Evolutionary conservation across 2,797 vertebrate species (phyloP).

Genomic region (Myripristis jacobus): DNA sequence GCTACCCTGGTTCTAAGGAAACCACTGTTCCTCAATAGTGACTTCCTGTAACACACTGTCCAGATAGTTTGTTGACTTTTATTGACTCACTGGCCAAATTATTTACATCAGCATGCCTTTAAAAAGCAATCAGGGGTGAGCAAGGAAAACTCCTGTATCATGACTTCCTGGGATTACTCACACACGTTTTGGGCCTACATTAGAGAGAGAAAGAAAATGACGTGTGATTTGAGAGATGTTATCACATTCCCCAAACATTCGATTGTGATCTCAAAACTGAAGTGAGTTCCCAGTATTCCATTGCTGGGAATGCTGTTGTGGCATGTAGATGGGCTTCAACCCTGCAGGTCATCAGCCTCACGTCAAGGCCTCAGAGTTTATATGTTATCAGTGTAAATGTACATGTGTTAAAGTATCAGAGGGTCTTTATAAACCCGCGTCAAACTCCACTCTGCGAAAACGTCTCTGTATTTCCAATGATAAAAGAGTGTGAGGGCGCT

Average conservation of each 20-base stretch:
- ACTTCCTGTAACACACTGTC: slow-evolving; percentile 22
- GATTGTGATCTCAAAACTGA: slow-evolving; percentile 42
- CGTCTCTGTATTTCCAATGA: neutral
- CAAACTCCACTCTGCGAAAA: neutral
- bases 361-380: slow-evolving; percentile 29
- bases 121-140: slow-evolving; percentile 14
- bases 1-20: slow-evolving; percentile 2
- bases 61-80: slow-evolving; percentile 34
- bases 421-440: neutral
- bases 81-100: slow-evolving; percentile 5
- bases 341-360: slow-evolving; percentile 37
- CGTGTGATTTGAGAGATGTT: slow-evolving; percentile 9
- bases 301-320: slow-evolving; percentile 34
- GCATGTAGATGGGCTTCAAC: slow-evolving; percentile 14
- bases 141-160: slow-evolving; percentile 14
- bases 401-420: slow-evolving; percentile 17
- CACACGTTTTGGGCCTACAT: neutral
- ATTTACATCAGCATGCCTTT: slow-evolving; percentile 20
- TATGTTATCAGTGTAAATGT: slow-evolving; percentile 11
- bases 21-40: slow-evolving; percentile 11
- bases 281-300: slow-evolving; percentile 39
- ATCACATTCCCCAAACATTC: slow-evolving; percentile 23
- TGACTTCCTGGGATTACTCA: slow-evolving; percentile 35
- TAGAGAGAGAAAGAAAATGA: slow-evolving; percentile 12
- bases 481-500: neutral